A percentile compares a stretch with the other conserved stretches of the same genome.
These are phyloP conservation scores for Cistogaster globosa DNA, from an alignment of 2,888 invertebrate genomes.

Conservation along the genomic window DNA sequence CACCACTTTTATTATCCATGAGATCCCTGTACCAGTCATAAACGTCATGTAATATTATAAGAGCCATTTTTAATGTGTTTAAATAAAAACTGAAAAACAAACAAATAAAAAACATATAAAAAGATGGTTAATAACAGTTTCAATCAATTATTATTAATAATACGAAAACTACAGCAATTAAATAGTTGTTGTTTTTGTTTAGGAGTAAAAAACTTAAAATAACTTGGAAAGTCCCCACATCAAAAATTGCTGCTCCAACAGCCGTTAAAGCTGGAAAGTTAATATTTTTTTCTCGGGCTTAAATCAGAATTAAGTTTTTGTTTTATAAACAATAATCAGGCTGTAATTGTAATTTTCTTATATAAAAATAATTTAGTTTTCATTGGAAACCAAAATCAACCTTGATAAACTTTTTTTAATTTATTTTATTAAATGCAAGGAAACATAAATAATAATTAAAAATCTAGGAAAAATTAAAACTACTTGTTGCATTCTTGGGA, in stretches of 20 bases:
- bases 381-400: no score
- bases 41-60: slow-evolving; percentile 78
- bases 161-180: not conserved
- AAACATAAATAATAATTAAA: no score
- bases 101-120: slow-evolving; percentile 7
- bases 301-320: no score
- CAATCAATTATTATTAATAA: not conserved
- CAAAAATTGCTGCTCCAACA: not conserved
- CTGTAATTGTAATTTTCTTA: no score
- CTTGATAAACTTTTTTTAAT: no score
- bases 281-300: not conserved
- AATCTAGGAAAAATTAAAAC: no score
- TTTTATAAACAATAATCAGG: not conserved
- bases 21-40: slow-evolving; percentile 88
- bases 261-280: not conserved
- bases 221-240: not conserved
- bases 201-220: slow-evolving; percentile 6
- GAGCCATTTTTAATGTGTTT: slow-evolving; percentile 77
- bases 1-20: slow-evolving; percentile 89
- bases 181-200: not conserved
- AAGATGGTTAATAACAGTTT: not conserved
- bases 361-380: no score
- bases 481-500: no score
- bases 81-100: slow-evolving; percentile 61
- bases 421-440: no score